phyloP scores from a whole-genome alignment of 2,888 invertebrate genomes.

The Microdon myrmicae region DNA sequence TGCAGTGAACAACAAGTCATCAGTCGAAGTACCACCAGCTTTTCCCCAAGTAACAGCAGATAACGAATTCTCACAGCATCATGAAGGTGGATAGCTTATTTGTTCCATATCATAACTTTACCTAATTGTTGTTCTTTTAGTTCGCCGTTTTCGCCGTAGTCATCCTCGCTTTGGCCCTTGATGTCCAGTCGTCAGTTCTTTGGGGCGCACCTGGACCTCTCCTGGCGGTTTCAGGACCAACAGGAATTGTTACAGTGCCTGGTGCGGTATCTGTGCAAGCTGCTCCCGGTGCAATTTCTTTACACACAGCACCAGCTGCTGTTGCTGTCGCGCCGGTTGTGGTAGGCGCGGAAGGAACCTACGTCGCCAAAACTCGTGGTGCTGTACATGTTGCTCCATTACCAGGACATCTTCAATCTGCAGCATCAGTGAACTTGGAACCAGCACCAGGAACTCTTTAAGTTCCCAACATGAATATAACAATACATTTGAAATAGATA shows the following conservation, averaged over 20 bases:
- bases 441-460: constrained; percentile 45
- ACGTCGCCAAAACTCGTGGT: constrained; percentile 43
- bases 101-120: no score
- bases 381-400: constrained; percentile 39
- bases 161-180: constrained; percentile 50
- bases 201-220: constrained; percentile 30
- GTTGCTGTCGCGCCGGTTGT: constrained; percentile 19
- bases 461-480: no score
- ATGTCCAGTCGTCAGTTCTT: constrained; percentile 30
- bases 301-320: constrained; percentile 8
- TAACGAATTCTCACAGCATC: constrained; percentile 28
- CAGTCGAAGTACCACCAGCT: constrained; percentile 18
- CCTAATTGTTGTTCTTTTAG: constrained; percentile 15
- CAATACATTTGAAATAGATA: no score
- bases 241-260: constrained; percentile 23
- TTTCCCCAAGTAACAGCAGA: constrained; percentile 4
- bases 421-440: constrained; percentile 36
- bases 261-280: constrained; percentile 24
- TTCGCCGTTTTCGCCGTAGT: constrained; percentile 50
- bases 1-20: constrained; percentile 24
- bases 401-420: constrained; percentile 38
- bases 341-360: constrained; percentile 37
- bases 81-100: constrained; percentile 29
- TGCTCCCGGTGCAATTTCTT: constrained; percentile 14
- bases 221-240: constrained; percentile 28